These are phyloP conservation scores for Columba livia DNA, from an alignment of 2,113 vertebrate species.

Conservation along the genomic window DNA sequence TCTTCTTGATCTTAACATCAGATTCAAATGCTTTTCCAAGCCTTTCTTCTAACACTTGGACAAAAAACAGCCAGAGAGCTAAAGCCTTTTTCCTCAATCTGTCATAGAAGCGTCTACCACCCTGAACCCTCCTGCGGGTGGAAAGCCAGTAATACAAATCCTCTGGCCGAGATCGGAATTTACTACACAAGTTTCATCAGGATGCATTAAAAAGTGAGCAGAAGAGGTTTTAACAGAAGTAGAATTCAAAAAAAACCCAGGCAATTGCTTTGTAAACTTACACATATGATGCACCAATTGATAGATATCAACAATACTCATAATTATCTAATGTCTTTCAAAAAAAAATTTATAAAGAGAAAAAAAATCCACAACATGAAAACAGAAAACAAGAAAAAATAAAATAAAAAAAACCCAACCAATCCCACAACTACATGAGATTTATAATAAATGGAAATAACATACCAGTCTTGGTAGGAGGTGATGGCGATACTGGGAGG, in stretches of 20 bases:
- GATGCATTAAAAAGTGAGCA: background rate
- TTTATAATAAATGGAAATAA: background rate
- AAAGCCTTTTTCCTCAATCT: background rate
- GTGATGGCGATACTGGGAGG: slow-evolving; percentile 94
- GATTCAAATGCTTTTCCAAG: background rate
- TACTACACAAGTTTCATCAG: background rate
- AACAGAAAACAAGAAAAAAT: too few species aligned
- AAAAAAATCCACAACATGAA: too few species aligned
- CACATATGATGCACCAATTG: fast-evolving
- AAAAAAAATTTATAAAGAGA: fast-evolving
- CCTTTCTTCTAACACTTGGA: background rate
- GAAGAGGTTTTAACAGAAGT: background rate
- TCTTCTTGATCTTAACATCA: background rate
- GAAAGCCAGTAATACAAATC: background rate
- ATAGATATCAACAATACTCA: too few species aligned
- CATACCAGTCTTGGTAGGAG: slow-evolving; percentile 87
- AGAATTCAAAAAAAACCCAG: background rate
- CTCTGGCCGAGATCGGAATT: fast-evolving
- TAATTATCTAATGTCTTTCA: background rate
- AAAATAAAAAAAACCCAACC: background rate
- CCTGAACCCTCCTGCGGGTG: background rate
- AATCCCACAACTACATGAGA: background rate
- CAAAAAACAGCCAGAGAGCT: background rate
- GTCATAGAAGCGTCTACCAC: background rate
- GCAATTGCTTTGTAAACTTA: background rate